Evolutionary conservation across 2,888 invertebrate species (phyloP), one percentile per base, ranked within the genome.

Genomic region (Tachina fera): DNA sequence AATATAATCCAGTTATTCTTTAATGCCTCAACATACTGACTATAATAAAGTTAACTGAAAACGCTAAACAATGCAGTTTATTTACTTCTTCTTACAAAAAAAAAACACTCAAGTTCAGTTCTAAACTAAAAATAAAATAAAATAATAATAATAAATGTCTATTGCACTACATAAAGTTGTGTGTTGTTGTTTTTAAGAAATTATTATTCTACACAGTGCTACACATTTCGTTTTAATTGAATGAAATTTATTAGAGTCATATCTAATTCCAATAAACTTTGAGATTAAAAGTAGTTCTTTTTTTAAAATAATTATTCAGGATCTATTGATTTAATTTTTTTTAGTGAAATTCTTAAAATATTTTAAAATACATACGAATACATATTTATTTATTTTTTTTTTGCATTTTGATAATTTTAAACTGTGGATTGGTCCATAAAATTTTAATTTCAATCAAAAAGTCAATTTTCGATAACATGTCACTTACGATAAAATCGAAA

Each of bases 61-160:
- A 83, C 84, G 72, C 87, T 87, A 87, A 86, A 71, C 83, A 77
- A 47, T 67, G 49, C 49, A 71, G 49, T 80, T 80, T 85, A 78
- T 81, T 88, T 87, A 88, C 88, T 90, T 87, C 88, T 90, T 87
- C 87, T 89, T 88, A 88, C 90, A 90, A 91, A 91, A 90, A 90
- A 90, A 5, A 31, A n/a, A n/a, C n/a, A n/a, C 90, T 90, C 89
- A 89, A 87, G 86, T 83, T 83, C 76, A 76, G 39, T 75, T 70
- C 22, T 74, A 49, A 70, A 75, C 75, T 63, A 47, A 53, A 56
- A 47, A n/a, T n/a, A n/a, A n/a, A n/a, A n/a, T n/a, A n/a, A 39
- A 14, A 39, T 5, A n/a, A 43, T n/a, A 31, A 31, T 43, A 43
- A 41, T 43, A 16, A 47, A 72, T 43, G 41, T 16, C 9, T 65